Evolutionary conservation across 1,140 invertebrate genomes (phyloP).

Genomic region (Octopus sinensis): DNA sequence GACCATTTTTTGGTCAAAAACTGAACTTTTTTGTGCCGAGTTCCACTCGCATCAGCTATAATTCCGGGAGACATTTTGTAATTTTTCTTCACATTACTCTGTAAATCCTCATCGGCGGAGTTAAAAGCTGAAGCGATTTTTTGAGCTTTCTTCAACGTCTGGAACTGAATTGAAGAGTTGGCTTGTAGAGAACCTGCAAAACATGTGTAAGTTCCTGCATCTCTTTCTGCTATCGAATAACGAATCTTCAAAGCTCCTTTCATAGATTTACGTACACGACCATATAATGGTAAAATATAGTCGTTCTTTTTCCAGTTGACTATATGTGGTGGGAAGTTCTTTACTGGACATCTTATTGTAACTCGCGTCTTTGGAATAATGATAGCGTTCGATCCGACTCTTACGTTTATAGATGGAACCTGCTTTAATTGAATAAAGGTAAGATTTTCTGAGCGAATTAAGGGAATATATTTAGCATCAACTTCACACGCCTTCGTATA

Average conservation of each 20-base stretch:
- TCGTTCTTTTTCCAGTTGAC: conserved; percentile 37
- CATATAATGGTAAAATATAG: conserved; percentile 32
- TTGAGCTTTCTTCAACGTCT: conserved; percentile 27
- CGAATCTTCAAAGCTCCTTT: conserved; percentile 34
- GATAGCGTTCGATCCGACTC: conserved; percentile 29
- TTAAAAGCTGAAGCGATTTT: conserved; percentile 17
- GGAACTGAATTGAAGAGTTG: conserved; percentile 28
- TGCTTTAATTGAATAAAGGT: conserved; percentile 38
- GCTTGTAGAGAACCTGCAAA: conserved; percentile 29
- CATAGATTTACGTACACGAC: conserved; percentile 30
- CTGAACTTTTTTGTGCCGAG: conserved; percentile 19
- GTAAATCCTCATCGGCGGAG: conserved; percentile 19
- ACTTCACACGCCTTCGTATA: conserved; percentile 26
- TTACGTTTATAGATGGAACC: conserved; percentile 29
- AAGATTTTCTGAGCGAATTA: conserved; percentile 37
- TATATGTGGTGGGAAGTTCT: conserved; percentile 34
- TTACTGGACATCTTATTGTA: conserved; percentile 34
- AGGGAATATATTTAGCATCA: conserved; percentile 23
- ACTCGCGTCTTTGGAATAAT: conserved; percentile 33
- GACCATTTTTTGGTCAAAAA: conserved; percentile 30
- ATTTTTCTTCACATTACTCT: conserved; percentile 25
- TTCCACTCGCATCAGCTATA: conserved; percentile 15
- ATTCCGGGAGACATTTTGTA: conserved; percentile 15
- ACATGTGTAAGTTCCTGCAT: conserved; percentile 35
- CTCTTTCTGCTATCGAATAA: conserved; percentile 25